phyloP scores from a whole-genome alignment of 2,113 vertebrate species.

The Synchiropus splendidus region DNA sequence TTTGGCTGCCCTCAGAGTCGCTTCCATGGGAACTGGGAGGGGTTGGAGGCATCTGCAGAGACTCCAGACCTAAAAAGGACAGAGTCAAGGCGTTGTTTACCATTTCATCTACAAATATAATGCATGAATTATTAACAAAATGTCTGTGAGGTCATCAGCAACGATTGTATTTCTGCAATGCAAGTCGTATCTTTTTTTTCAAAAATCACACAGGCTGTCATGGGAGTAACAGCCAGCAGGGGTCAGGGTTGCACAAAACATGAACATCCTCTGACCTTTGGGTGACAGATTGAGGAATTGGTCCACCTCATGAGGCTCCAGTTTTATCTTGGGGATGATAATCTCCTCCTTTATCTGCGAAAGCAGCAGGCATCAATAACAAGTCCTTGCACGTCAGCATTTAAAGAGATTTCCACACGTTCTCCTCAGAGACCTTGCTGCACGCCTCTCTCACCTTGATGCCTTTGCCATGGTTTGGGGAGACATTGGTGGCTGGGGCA shows the following conservation, averaged over 20 bases:
- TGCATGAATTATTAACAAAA: too few relatives aligned
- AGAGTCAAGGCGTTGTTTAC: too few relatives aligned
- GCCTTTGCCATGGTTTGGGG: constrained; percentile 30
- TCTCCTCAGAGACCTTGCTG: too few relatives aligned
- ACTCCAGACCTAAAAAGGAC: constrained; percentile 65
- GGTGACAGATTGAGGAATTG: constrained; percentile 93
- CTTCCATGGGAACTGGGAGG: constrained; percentile 95
- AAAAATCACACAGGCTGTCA: too few relatives aligned
- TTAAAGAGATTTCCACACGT: neutral
- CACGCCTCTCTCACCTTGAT: constrained; percentile 41
- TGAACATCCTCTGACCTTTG: constrained; percentile 63
- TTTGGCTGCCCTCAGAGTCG: constrained; percentile 91
- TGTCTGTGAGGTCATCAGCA: too few relatives aligned
- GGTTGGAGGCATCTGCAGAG: constrained; percentile 87
- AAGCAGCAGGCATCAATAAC: neutral
- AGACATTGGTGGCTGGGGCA: constrained; percentile 12
- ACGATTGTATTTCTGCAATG: too few relatives aligned
- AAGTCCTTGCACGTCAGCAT: neutral
- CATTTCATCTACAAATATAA: too few relatives aligned
- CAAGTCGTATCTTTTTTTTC: too few relatives aligned
- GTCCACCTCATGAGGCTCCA: constrained; percentile 98
- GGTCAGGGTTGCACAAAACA: too few relatives aligned
- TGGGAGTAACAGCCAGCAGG: neutral
- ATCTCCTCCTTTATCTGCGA: constrained; percentile 77
- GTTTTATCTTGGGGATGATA: constrained; percentile 81